Evolutionary conservation across 2,797 vertebrate species (phyloP).

Genomic region (Carduelis carduelis): DNA sequence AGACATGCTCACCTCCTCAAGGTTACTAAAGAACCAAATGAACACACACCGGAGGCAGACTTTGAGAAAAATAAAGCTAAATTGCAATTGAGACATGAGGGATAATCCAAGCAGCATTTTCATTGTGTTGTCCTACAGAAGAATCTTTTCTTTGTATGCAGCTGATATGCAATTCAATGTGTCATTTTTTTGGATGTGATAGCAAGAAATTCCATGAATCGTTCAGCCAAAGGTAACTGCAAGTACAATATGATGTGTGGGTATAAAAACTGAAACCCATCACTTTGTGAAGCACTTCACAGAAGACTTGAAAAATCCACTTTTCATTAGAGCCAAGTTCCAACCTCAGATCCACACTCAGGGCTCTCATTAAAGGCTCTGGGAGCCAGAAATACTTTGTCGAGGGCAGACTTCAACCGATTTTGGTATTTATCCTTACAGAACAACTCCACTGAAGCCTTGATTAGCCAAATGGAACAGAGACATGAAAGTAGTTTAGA

Average conservation of each 20-base stretch:
- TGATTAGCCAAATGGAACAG: conserved; percentile 66
- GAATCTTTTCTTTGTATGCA: conserved; percentile 4
- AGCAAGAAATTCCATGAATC: conserved; percentile 58
- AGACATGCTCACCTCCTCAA: not conserved
- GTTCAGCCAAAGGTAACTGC: conserved; percentile 64
- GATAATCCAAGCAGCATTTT: conserved; percentile 8
- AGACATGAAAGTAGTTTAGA: conserved; percentile 63
- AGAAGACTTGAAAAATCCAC: conserved; percentile 46
- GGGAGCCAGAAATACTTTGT: conserved; percentile 49
- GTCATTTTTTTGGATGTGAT: conserved; percentile 60
- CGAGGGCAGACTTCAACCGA: not conserved
- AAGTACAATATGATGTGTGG: conserved; percentile 42
- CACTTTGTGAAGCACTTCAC: conserved; percentile 47
- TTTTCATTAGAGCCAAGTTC: conserved; percentile 57
- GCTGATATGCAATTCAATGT: conserved; percentile 37
- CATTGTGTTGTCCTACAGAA: not conserved
- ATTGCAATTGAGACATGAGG: not conserved
- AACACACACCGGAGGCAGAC: not conserved
- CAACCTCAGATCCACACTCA: conserved; percentile 13
- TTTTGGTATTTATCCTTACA: conserved; percentile 49
- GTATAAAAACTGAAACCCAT: conserved; percentile 55
- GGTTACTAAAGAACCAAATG: not conserved
- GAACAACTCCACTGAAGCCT: conserved; percentile 24
- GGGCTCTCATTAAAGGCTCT: conserved; percentile 36
- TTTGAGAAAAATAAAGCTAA: not conserved